These are phyloP conservation scores for Stercorarius parasiticus DNA, from an alignment of 2,113 vertebrate genomes.

Conservation along the genomic window DNA sequence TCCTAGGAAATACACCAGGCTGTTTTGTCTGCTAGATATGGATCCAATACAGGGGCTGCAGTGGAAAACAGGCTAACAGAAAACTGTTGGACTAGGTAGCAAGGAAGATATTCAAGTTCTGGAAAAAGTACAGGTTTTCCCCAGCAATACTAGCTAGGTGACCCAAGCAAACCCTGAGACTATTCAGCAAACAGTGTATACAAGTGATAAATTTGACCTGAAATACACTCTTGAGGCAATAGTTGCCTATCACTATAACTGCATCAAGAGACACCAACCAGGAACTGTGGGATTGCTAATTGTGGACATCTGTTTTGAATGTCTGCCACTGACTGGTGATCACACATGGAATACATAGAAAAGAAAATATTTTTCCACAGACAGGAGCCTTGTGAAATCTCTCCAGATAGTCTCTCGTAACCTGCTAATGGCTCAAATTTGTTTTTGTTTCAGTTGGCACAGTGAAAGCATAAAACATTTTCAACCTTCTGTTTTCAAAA, in stretches of 20 bases:
- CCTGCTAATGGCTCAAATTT: background rate
- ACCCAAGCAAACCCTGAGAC: background rate
- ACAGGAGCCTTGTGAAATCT: constrained; percentile 13
- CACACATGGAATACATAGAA: background rate
- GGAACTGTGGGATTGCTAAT: background rate
- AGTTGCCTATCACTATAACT: background rate
- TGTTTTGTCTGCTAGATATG: background rate
- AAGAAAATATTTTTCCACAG: constrained; percentile 7
- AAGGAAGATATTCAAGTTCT: background rate
- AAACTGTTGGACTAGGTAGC: background rate
- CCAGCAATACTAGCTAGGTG: background rate
- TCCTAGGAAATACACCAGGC: background rate
- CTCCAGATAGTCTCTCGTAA: background rate
- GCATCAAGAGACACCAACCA: background rate
- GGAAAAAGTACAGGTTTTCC: background rate
- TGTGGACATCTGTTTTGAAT: background rate
- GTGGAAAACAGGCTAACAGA: background rate
- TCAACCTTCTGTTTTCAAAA: background rate
- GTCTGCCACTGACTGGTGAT: background rate
- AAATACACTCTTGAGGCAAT: background rate
- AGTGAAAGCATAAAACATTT: background rate
- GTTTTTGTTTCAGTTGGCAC: constrained; percentile 23
- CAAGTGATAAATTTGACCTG: background rate
- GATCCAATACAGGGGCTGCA: background rate
- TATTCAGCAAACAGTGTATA: background rate